Evolutionary conservation across 1,140 invertebrate species (phyloP), one percentile per base, ranked within the genome.

Genomic region (Zaprionus capensis): DNA sequence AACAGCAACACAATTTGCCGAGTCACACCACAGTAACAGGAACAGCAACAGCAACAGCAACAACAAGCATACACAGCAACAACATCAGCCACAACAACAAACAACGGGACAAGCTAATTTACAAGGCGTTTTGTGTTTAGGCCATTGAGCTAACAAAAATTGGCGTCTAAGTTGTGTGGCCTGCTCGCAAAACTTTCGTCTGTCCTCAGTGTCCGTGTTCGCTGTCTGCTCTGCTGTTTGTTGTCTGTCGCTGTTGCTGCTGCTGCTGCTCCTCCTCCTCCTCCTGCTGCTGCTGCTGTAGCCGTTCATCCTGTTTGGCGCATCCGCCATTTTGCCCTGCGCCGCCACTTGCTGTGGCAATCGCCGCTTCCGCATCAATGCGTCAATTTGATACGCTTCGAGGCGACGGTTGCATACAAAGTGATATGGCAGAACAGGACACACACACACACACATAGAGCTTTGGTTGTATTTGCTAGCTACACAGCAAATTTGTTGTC

Each of bases 331-430:
- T 78, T 83, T 51, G 71, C 59, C 68, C 71, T 56, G 53, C 46
- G 62, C 66, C 7, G 31, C 62, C 76, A 81, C 71, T 87, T 72
- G 63, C 80, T 67, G 44, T 76, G 80, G 81, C 85, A 90, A 90
- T 90, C 85, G 81, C 78, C 76, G 85, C 85, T 88, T 88, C 85
- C 85, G 79, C 85, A 88, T 88, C 85, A 90, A 74, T 88, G 85
- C 85, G 78, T 73, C 76, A 85, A 81, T 88, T 90, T 76, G 78
- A 81, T 74, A 72, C 64, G 61, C 71, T 53, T 68, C 58, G 22
- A 65, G 49, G 65, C 61, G 31, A 70, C 61, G 70, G 58, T 77
- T 77, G 75, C 75, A 77, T 77, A 77, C 75, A 73, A 73, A 77
- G 70, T 77, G 75, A 77, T 73, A 77, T 58, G 46, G 70, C 75